A percentile compares a stretch with the other conserved stretches of the same genome.
phyloP scores from a whole-genome alignment of 2,797 vertebrate species.

The Borostomias antarcticus region DNA sequence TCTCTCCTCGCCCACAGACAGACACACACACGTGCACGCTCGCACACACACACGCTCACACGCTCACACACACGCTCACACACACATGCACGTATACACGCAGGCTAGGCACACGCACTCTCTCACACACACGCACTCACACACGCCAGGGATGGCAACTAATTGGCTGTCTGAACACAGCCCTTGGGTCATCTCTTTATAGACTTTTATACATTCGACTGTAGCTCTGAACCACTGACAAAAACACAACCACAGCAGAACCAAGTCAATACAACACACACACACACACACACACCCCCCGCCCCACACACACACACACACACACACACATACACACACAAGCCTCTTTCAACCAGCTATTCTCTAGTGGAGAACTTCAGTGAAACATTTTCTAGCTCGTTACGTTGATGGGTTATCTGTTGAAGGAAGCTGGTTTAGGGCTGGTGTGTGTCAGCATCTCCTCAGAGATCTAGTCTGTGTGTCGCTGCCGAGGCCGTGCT shows the following conservation, averaged over 20 bases:
- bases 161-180: not conserved
- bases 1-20: not conserved
- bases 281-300: too few relatives aligned
- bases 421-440: not conserved
- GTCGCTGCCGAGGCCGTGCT: not conserved
- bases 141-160: not conserved
- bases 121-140: not conserved
- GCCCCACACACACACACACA: too few relatives aligned
- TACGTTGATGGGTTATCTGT: too few relatives aligned
- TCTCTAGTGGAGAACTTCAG: too few relatives aligned
- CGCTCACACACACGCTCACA: slow-evolving; percentile 91
- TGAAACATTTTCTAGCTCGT: too few relatives aligned
- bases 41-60: too few relatives aligned
- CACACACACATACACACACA: too few relatives aligned
- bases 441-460: not conserved
- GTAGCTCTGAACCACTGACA: not conserved
- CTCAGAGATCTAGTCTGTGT: not conserved
- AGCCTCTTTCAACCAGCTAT: too few relatives aligned
- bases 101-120: too few relatives aligned
- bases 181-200: not conserved
- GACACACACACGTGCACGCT: too few relatives aligned
- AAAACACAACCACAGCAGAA: not conserved
- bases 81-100: too few relatives aligned
- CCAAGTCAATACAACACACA: too few relatives aligned
- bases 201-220: not conserved